Percentiles rank a stretch among this genome's conserved stretches.
phyloP scores from a whole-genome alignment of 1,140 invertebrate species.

The Plutomurus gul region DNA sequence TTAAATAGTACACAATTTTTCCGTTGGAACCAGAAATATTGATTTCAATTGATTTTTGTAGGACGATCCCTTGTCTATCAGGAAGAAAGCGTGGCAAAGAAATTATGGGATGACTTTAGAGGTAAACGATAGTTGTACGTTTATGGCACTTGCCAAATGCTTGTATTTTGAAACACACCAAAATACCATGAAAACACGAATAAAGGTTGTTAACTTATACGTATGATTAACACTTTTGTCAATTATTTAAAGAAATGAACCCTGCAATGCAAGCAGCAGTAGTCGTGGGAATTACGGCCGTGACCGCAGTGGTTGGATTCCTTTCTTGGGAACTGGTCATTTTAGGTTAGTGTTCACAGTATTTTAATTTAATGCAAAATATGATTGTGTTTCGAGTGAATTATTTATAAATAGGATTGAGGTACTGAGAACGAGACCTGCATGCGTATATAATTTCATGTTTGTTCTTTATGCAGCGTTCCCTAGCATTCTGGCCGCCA shows the following conservation, averaged over 20 bases:
- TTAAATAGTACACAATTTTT: background rate
- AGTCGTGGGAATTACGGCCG: background rate
- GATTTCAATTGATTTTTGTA: background rate
- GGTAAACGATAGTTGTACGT: no score
- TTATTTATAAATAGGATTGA: no score
- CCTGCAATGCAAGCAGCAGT: constrained; percentile 1
- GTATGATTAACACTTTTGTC: background rate
- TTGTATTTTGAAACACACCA: background rate
- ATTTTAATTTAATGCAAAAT: background rate
- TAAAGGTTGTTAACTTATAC: background rate
- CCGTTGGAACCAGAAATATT: background rate
- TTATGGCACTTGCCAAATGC: background rate
- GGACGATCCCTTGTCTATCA: background rate
- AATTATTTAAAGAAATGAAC: constrained; percentile 1
- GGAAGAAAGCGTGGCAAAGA: background rate
- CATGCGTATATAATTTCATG: no score
- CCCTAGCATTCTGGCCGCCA: background rate
- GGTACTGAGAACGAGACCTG: no score
- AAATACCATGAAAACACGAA: background rate
- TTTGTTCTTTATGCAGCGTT: background rate
- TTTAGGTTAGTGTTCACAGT: background rate
- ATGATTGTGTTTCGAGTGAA: no score
- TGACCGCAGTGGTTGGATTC: background rate
- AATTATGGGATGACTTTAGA: constrained; percentile 15
- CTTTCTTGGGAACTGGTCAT: background rate